Base-by-base conservation (phyloP, 2,797 vertebrate genomes). In the Tapirus indicus region DNA sequence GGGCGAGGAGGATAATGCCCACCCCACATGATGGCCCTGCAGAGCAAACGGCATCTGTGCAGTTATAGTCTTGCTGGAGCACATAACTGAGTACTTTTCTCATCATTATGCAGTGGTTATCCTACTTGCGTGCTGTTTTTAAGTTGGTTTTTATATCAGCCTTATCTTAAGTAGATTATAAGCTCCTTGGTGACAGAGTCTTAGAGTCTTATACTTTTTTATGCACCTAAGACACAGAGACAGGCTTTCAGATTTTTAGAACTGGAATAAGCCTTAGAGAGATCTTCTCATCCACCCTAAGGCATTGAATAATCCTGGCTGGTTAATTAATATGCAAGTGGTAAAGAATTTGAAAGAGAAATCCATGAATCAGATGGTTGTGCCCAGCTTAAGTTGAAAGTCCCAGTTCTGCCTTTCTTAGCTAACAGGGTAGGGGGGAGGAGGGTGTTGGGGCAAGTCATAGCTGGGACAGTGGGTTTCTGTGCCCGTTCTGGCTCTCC, bases 161-260 rank as follows among this genome's bases (percentile, higher is more conserved):
- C 85, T 74, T 71, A 20, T 84, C 71, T 88, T 86, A 86, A 90
- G 71, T 85, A 77, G 60, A 38, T 78, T 66, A 64, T 96, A 68
- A 58, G 8, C 49, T 97, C 38, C 56, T 62, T 29, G 32, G 49
- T 47, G 47, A 41, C 47, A 47, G 66, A 82, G 32, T 49, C 38
- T 96, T 88, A 38, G 7, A 71, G 35, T 68, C 23, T 54, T 69
- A 27, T 0, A 20, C 69, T 90, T 68, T 87, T 44, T 29, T 2
- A 41, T 71, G 44, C 66, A 79, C 92, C 64, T 72, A 44, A 83
- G 88, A 87, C 23, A 18, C 44, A 77, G 58, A 87, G 47, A 71
- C 11, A 38, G 82, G 64, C 68, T 54, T 60, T 94, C 25, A 49
- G 68, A 6, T 56, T 86, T 71, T 49, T 69, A 66, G 83, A 87